These are phyloP conservation scores for Chrysolina haemoptera DNA, from an alignment of 2,888 invertebrate genomes.

Conservation along the genomic window DNA sequence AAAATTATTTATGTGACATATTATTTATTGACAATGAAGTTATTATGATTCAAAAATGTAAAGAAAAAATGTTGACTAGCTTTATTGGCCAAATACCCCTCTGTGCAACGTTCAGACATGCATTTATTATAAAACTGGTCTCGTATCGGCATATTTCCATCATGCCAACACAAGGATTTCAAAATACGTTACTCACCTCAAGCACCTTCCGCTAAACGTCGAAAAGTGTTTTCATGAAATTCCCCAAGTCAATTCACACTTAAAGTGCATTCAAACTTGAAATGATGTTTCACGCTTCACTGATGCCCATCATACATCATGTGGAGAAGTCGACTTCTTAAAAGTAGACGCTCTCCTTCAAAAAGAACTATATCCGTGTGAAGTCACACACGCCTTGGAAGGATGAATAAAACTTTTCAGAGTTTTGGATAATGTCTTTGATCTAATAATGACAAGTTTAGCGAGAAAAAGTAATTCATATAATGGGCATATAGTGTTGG, in stretches of 20 bases:
- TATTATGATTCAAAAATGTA: too few relatives aligned
- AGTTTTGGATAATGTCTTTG: neutral
- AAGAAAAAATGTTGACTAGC: too few relatives aligned
- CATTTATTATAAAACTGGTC: too few relatives aligned
- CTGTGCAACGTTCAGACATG: too few relatives aligned
- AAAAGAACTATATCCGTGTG: neutral
- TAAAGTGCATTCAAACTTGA: conserved; percentile 3
- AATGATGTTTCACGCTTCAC: neutral
- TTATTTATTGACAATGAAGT: too few relatives aligned
- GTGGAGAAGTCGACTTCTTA: neutral
- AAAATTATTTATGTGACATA: too few relatives aligned
- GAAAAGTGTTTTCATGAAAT: neutral
- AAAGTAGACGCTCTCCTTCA: neutral
- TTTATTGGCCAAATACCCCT: too few relatives aligned
- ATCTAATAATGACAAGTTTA: too few relatives aligned
- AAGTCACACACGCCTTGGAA: neutral
- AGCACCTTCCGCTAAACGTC: neutral
- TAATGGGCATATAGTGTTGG: too few relatives aligned
- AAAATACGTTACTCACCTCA: neutral
- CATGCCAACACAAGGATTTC: neutral
- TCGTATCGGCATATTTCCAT: too few relatives aligned
- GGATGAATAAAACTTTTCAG: neutral
- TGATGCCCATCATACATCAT: conserved; percentile 9
- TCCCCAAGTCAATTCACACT: neutral
- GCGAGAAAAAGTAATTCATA: too few relatives aligned